These are phyloP conservation scores for Polyommatus icarus DNA, from an alignment of 2,888 invertebrate genomes.

Conservation along the genomic window DNA sequence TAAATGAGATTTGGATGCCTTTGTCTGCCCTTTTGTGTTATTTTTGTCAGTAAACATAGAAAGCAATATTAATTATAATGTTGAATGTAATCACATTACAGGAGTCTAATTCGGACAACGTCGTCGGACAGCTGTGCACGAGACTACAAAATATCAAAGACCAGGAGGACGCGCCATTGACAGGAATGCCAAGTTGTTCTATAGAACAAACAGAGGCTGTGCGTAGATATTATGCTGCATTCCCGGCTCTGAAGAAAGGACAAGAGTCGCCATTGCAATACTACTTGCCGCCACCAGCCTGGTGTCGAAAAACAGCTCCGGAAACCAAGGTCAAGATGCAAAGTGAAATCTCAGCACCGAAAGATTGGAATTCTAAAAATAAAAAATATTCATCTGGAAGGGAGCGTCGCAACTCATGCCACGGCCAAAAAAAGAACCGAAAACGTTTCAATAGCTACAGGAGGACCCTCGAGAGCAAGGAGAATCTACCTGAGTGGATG, in stretches of 20 bases:
- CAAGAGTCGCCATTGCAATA: conserved; percentile 69
- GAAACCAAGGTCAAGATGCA: conserved; percentile 67
- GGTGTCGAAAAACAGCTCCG: conserved; percentile 62
- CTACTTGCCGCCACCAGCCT: conserved; percentile 71
- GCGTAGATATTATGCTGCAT: conserved; percentile 88
- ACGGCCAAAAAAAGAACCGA: conserved; percentile 64
- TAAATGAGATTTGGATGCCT: conserved; percentile 23
- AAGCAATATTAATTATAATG: background rate
- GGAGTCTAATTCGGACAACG: conserved; percentile 89
- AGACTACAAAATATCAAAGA: conserved; percentile 86
- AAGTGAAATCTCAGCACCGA: conserved; percentile 60
- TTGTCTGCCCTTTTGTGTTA: conserved; percentile 7
- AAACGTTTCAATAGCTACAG: conserved; percentile 69
- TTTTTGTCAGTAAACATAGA: background rate
- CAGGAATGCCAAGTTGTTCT: conserved; percentile 78
- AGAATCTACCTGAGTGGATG: conserved; percentile 78
- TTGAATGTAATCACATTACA: conserved; percentile 63
- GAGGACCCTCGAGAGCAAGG: conserved; percentile 69
- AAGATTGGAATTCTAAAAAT: conserved; percentile 65
- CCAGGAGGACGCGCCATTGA: conserved; percentile 64
- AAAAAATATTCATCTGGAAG: conserved; percentile 64
- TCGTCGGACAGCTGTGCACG: conserved; percentile 91
- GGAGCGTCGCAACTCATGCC: conserved; percentile 70
- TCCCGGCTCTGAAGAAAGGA: conserved; percentile 84
- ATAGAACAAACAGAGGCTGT: conserved; percentile 83